Conservation (phyloP, 2,888 invertebrate genomes). For the Aphrophora alni region DNA sequence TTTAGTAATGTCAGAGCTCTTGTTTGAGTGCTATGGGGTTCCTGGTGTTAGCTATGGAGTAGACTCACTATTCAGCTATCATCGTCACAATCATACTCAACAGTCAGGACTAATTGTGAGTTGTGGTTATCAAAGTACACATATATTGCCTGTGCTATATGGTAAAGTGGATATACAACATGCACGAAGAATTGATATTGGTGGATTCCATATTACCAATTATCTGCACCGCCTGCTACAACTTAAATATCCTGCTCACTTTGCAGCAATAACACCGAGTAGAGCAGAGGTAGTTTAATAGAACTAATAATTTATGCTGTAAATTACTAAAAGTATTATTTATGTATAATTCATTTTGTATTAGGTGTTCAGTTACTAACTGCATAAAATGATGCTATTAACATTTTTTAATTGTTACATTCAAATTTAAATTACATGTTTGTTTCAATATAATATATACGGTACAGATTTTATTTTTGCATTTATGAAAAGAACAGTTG, state of each 20-base stretch:
- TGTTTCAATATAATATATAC: no score
- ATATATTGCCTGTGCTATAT: constrained; percentile 82
- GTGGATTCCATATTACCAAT: constrained; percentile 83
- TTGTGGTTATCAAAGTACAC: constrained; percentile 88
- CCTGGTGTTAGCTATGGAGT: constrained; percentile 88
- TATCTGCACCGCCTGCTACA: constrained; percentile 89
- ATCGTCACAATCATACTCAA: constrained; percentile 63
- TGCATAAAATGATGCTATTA: no score
- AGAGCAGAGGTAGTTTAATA: constrained; percentile 70
- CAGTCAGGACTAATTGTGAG: constrained; percentile 76
- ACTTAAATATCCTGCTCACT: constrained; percentile 91
- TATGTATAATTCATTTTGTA: no score
- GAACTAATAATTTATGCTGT: neutral
- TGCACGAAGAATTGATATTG: constrained; percentile 83
- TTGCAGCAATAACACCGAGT: constrained; percentile 84
- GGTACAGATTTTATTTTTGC: no score
- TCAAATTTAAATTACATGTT: no score
- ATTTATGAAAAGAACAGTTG: no score
- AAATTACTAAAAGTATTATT: no score
- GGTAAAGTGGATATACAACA: constrained; percentile 72
- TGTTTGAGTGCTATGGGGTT: constrained; percentile 91
- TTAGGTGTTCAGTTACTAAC: no score
- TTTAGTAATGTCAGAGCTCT: constrained; percentile 90
- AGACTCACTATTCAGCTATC: constrained; percentile 79
- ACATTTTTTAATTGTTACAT: no score